A percentile compares a stretch with the other conserved stretches of the same genome.
phyloP scores from a whole-genome alignment of 2,888 invertebrate genomes.

The Adelphocoris suturalis region DNA sequence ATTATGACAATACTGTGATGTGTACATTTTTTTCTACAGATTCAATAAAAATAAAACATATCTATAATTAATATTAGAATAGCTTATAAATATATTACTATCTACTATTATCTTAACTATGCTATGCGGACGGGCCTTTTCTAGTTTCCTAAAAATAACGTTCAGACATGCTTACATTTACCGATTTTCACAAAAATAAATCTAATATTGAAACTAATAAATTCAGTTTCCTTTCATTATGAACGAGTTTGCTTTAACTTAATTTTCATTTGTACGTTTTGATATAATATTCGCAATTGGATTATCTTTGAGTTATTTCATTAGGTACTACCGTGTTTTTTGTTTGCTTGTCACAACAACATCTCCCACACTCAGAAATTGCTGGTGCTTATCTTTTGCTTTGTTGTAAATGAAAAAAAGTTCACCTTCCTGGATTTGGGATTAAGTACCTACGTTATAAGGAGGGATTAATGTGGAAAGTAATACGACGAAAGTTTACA shows the following conservation, averaged over 20 bases:
- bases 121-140: constrained; percentile 40
- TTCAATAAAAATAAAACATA: constrained; percentile 22
- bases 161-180: constrained; percentile 1
- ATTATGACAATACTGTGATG: constrained; percentile 52
- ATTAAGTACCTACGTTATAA: too few relatives aligned
- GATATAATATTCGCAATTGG: neutral
- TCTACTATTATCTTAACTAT: constrained; percentile 26
- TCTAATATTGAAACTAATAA: neutral
- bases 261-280: neutral
- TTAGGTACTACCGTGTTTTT: too few relatives aligned
- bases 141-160: neutral
- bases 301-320: too few relatives aligned
- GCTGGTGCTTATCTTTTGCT: neutral
- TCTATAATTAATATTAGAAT: neutral
- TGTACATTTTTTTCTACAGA: constrained; percentile 49
- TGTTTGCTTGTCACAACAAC: too few relatives aligned
- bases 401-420: neutral
- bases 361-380: too few relatives aligned
- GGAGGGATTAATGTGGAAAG: too few relatives aligned
- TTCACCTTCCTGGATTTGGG: too few relatives aligned
- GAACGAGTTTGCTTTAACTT: neutral
- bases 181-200: neutral
- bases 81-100: constrained; percentile 2
- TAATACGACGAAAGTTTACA: too few relatives aligned
- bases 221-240: neutral